Evolutionary conservation across 2,888 invertebrate species (phyloP).

Genomic region (Vesta saturnalis): DNA sequence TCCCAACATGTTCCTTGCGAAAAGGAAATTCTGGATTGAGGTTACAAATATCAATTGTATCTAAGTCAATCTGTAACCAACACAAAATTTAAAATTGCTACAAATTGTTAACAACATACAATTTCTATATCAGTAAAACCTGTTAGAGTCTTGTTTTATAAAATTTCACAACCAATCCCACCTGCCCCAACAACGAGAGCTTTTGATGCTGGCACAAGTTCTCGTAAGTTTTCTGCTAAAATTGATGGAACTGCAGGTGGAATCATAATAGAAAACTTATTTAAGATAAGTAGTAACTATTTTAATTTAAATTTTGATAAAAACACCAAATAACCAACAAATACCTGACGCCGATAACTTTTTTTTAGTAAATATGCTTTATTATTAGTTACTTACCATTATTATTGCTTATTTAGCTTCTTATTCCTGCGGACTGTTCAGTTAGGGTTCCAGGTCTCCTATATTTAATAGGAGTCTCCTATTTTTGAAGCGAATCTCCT

Average conservation of each 20-base stretch:
- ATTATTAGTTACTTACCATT: no score
- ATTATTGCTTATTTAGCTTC: no score
- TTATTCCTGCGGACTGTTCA: no score
- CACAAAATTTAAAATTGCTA: not conserved
- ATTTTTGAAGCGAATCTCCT: no score
- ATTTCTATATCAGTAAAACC: slow-evolving; percentile 95
- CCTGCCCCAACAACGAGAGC: slow-evolving; percentile 95
- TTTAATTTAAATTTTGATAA: no score
- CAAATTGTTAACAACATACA: slow-evolving; percentile 69
- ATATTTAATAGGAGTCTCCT: no score
- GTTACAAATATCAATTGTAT: slow-evolving; percentile 99
- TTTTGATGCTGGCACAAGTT: slow-evolving; percentile 75
- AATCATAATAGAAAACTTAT: no score
- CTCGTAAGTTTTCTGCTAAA: slow-evolving; percentile 71
- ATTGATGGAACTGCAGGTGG: slow-evolving; percentile 69
- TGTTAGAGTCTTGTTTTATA: slow-evolving; percentile 95
- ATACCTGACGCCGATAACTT: no score
- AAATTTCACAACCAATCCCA: slow-evolving; percentile 98
- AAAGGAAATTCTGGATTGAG: slow-evolving; percentile 99
- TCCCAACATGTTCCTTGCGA: slow-evolving; percentile 97
- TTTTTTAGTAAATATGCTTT: no score
- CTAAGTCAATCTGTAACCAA: slow-evolving; percentile 89
- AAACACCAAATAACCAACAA: no score
- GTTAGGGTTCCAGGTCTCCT: no score
- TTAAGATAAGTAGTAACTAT: no score